Evolutionary conservation across 2,888 invertebrate species (phyloP).

Genomic region (Stenodera caucasica): DNA sequence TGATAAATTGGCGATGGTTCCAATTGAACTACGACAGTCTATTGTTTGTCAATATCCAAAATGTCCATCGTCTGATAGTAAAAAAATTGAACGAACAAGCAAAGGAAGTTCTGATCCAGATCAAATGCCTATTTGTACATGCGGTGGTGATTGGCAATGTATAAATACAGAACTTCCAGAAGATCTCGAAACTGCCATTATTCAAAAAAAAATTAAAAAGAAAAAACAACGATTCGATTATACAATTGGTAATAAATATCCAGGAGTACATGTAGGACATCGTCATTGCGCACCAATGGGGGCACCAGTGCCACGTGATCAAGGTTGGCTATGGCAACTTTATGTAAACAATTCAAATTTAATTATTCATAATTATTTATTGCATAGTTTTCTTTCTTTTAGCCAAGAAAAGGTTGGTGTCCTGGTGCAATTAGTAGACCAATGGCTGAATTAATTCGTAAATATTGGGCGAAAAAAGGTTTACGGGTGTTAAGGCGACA

Average conservation of each 20-base stretch:
- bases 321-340: conserved; percentile 71
- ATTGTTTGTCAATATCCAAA: neutral
- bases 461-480: conserved; percentile 46
- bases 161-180: neutral
- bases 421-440: conserved; percentile 62
- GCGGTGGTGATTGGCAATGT: neutral
- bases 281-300: conserved; percentile 59
- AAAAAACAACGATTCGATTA: conserved; percentile 56
- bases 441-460: conserved; percentile 47
- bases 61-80: neutral
- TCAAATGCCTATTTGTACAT: neutral
- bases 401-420: conserved; percentile 60
- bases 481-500: conserved; percentile 39
- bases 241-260: conserved; percentile 57
- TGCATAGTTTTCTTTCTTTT: conserved; percentile 15
- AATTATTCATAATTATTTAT: conserved; percentile 1
- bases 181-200: neutral
- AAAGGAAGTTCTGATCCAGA: neutral
- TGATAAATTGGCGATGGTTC: neutral
- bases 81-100: neutral
- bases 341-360: conserved; percentile 44
- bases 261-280: conserved; percentile 61
- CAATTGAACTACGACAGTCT: neutral
- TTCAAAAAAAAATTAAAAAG: conserved; percentile 36
- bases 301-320: conserved; percentile 62